Evolutionary conservation across 1,140 invertebrate species (phyloP).

Genomic region (Augochlora pura): DNA sequence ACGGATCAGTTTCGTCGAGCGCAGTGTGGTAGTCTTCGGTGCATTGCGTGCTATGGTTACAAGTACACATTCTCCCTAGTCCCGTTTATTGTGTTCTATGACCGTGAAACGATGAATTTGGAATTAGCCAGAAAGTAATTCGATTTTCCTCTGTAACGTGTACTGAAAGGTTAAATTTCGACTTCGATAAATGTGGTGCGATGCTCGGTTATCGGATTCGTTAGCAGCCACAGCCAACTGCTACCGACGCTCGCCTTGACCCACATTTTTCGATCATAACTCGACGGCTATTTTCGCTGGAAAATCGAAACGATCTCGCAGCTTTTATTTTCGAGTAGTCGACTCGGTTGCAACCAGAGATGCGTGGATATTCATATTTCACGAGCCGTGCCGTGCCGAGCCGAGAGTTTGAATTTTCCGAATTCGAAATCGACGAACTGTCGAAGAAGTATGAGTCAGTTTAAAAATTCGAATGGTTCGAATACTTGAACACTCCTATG

Average conservation of each 20-base stretch:
- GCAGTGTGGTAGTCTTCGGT: conserved; percentile 9
- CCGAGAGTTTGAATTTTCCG: too few relatives aligned
- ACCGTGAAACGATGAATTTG: conserved; percentile 43
- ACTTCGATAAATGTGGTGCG: not conserved
- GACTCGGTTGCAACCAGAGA: too few relatives aligned
- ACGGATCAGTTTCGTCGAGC: conserved; percentile 8
- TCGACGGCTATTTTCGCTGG: too few relatives aligned
- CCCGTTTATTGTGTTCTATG: not conserved
- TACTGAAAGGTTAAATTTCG: conserved; percentile 7
- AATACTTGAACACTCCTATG: too few relatives aligned
- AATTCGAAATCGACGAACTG: too few relatives aligned
- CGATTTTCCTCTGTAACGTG: not conserved
- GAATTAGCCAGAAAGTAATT: conserved; percentile 5
- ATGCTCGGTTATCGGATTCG: conserved; percentile 9
- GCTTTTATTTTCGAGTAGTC: not conserved
- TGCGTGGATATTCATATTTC: too few relatives aligned
- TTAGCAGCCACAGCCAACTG: conserved; percentile 5
- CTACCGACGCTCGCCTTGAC: not conserved
- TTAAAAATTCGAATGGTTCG: too few relatives aligned
- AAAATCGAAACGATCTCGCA: not conserved
- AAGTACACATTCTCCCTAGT: conserved; percentile 36
- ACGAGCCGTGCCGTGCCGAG: too few relatives aligned
- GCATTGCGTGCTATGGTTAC: not conserved
- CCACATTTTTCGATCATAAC: too few relatives aligned
- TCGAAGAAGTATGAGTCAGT: too few relatives aligned